phyloP scores from a whole-genome alignment of 2,113 vertebrate genomes.

The Podocnemis expansa region DNA sequence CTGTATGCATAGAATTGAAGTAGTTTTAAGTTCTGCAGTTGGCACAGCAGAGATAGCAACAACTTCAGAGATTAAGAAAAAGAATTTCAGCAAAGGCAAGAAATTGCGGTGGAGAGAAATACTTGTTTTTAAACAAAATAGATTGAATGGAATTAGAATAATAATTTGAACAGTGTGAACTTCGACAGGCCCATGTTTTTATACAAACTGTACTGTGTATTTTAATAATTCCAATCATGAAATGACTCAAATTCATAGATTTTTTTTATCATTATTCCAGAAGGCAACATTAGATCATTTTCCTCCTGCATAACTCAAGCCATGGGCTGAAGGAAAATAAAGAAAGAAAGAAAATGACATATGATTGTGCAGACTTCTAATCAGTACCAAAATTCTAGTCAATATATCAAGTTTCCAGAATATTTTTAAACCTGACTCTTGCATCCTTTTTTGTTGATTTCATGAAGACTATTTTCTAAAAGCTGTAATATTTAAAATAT shows the following conservation, averaged over 20 bases:
- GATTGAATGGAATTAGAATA: neutral
- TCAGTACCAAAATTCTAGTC: neutral
- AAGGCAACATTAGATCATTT: neutral
- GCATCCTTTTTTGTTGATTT: neutral
- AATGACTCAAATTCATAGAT: neutral
- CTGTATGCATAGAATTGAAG: neutral
- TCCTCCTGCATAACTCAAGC: neutral
- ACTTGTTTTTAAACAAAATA: neutral
- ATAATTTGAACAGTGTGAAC: neutral
- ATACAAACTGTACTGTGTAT: neutral
- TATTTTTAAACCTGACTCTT: neutral
- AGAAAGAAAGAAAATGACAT: neutral
- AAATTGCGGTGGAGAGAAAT: neutral
- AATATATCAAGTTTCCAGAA: neutral
- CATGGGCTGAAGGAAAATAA: neutral
- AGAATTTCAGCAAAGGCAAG: neutral
- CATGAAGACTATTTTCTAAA: neutral
- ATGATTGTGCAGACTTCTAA: neutral
- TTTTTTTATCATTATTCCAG: neutral
- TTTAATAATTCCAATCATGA: neutral
- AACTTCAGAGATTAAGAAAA: neutral
- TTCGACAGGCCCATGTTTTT: neutral
- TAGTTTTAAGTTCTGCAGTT: neutral
- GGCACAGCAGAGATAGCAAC: neutral
- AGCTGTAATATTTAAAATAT: neutral